Conservation (phyloP, 2,888 invertebrate species). For the Dynastes tityus region DNA sequence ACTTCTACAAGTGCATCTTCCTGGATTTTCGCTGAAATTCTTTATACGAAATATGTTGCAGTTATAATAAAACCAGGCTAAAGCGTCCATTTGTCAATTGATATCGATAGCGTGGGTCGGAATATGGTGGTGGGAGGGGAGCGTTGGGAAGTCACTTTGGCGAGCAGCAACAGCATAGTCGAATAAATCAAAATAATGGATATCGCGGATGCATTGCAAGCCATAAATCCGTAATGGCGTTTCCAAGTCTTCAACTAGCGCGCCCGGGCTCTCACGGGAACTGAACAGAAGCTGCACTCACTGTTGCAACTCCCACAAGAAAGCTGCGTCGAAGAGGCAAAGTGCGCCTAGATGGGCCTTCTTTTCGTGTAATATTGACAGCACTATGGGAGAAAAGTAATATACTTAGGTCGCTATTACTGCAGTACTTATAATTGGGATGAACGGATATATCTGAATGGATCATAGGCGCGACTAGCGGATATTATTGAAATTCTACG, state of each 20-base stretch:
- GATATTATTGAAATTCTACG: too few species aligned
- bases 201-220: conserved; percentile 11
- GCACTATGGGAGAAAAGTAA: too few species aligned
- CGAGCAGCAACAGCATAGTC: neutral
- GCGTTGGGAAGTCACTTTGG: neutral
- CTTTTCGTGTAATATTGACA: too few species aligned
- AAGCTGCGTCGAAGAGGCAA: neutral
- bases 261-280: conserved; percentile 10
- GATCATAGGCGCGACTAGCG: too few species aligned
- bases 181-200: conserved; percentile 44
- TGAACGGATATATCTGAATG: too few species aligned
- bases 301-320: conserved; percentile 27
- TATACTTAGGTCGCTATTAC: too few species aligned
- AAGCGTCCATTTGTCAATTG: conserved; percentile 39
- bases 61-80: neutral
- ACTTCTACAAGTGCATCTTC: too few species aligned
- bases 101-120: conserved; percentile 11
- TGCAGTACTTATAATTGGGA: too few species aligned
- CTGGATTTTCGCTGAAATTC: too few species aligned
- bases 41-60: too few species aligned
- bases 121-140: neutral
- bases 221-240: conserved; percentile 34
- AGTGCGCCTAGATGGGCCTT: neutral
- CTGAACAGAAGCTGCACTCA: conserved; percentile 1
- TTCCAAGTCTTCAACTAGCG: conserved; percentile 11